A percentile compares a stretch with the other conserved stretches of the same genome.
phyloP scores from a whole-genome alignment of 1,140 invertebrate genomes.

The Zaprionus taronus region DNA sequence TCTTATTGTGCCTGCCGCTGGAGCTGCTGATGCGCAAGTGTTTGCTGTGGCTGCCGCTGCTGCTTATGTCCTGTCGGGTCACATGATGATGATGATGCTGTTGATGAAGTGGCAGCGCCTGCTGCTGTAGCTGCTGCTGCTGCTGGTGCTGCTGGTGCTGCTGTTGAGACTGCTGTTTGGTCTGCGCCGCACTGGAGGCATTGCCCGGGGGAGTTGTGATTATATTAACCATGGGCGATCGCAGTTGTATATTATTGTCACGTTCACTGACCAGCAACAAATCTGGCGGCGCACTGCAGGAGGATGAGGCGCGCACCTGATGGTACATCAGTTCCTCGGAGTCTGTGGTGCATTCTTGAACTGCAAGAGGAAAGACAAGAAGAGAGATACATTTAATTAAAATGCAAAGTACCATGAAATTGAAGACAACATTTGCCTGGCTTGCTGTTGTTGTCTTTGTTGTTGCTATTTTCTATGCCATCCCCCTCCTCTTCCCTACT shows the following conservation, averaged over 20 bases:
- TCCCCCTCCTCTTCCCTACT: neutral
- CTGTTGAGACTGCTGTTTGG: conserved; percentile 30
- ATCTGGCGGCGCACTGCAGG: conserved; percentile 83
- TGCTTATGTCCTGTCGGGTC: conserved; percentile 47
- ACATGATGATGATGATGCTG: conserved; percentile 46
- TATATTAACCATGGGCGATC: conserved; percentile 80
- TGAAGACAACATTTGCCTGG: conserved; percentile 46
- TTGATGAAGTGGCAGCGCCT: conserved; percentile 15
- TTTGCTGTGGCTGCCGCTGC: conserved; percentile 64
- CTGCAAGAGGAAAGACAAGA: conserved; percentile 48
- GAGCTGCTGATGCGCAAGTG: conserved; percentile 71
- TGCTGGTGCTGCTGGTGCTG: conserved; percentile 43
- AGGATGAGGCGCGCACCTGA: conserved; percentile 83
- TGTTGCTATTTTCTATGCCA: conserved; percentile 2
- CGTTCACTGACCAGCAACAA: conserved; percentile 83
- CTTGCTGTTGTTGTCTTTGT: conserved; percentile 13
- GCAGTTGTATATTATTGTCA: conserved; percentile 82
- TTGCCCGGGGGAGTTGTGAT: conserved; percentile 77
- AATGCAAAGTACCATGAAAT: conserved; percentile 82
- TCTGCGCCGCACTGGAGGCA: conserved; percentile 35
- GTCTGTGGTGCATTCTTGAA: conserved; percentile 84
- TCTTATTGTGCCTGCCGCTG: conserved; percentile 69
- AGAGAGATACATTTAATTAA: conserved; percentile 67
- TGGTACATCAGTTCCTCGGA: conserved; percentile 84
- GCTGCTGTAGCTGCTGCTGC: conserved; percentile 35